Percentiles rank a stretch among this genome's conserved stretches.
Conservation (phyloP, 2,888 invertebrate genomes). For the Pomacea canaliculata region DNA sequence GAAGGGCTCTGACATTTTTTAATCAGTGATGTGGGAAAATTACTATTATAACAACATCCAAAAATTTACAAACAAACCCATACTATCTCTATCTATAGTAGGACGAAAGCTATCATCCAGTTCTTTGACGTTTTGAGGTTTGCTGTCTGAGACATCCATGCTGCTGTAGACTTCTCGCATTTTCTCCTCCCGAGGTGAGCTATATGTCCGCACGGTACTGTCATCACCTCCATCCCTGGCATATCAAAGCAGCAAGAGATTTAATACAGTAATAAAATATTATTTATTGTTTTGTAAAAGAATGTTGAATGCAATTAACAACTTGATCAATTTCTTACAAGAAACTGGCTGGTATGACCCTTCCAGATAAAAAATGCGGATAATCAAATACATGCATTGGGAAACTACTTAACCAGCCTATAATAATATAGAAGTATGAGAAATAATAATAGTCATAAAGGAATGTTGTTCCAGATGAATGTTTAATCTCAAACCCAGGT, state of each 20-base stretch:
- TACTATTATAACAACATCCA: neutral
- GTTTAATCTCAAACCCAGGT: too few species aligned
- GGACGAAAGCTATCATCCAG: constrained; percentile 34
- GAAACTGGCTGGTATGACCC: too few species aligned
- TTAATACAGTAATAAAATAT: neutral
- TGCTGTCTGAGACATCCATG: constrained; percentile 9
- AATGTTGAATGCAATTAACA: neutral
- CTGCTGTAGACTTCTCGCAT: constrained; percentile 16
- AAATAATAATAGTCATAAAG: too few species aligned
- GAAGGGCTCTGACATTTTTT: too few species aligned
- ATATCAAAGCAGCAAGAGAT: too few species aligned
- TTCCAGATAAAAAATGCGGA: too few species aligned
- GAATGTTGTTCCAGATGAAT: too few species aligned
- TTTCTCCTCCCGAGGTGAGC: neutral
- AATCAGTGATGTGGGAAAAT: too few species aligned
- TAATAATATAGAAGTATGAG: too few species aligned
- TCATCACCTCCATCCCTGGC: neutral
- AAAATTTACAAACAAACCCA: neutral
- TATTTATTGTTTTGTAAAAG: neutral
- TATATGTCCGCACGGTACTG: neutral
- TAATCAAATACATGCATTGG: too few species aligned
- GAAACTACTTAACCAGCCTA: too few species aligned
- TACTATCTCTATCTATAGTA: constrained; percentile 30
- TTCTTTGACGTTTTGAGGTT: neutral
- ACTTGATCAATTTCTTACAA: neutral